Base-by-base conservation (phyloP, 2,797 vertebrate genomes). In the Molothrus aeneus region DNA sequence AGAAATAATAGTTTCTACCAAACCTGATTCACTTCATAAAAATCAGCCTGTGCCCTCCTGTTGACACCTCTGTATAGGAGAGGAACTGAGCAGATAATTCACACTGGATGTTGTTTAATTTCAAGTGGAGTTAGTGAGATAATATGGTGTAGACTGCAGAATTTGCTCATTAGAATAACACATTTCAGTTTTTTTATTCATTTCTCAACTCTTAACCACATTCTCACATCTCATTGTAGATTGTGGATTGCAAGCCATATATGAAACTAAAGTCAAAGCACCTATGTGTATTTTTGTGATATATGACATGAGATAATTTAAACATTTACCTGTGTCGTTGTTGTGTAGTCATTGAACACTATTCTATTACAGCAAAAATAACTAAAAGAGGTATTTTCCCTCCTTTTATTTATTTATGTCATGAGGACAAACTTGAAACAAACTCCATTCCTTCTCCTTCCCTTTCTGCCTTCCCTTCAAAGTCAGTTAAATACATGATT, bases 101-200 rank as follows among this genome's bases (percentile, higher is more conserved):
- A 77, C 48, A 25, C 26, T 75, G 51, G n/a, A 59, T 59, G 26
- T 51, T 77, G 26, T 54, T 92, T 82, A 57, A 28, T 92, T 88
- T 91, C 36, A 54, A 51, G 50, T 32, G 40, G n/a, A 86, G 31
- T 56, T 72, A 63, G 50, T 83, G 72, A 83, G 59, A 63, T 45
- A 45, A 42, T 38, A 28, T 0, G 6, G 24, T 56, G 22, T 22
- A 56, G 80, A 57, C 24, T 69, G 38, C 10, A 69, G 66, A 63
- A 59, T 75, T 69, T 81, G 6, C 40, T 72, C 8, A 34, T 80
- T 90, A 79, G 68, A 91, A 72, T 78, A 83, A 63, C 53, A 61
- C 3, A 0, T 29, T 66, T 20, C 16, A 20, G 2, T 0, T 36
- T 13, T 47, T 78, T 54, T 12, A 53, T 79, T 83, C 0, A 0